phyloP scores from a whole-genome alignment of 2,888 invertebrate species.

The Cerastis rubricosa region DNA sequence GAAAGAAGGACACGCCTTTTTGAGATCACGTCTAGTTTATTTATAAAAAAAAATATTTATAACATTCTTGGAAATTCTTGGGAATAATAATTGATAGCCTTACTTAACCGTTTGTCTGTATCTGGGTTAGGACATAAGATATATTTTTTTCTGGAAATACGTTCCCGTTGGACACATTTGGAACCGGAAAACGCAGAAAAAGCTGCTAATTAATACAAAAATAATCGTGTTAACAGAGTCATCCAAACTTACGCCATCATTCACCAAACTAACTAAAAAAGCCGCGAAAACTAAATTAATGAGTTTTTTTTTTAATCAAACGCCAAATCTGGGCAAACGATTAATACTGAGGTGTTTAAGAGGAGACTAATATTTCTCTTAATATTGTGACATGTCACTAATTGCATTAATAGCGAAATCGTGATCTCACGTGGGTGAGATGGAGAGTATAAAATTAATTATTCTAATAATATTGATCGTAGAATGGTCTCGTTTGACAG shows the following conservation, averaged over 20 bases:
- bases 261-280: conserved; percentile 14
- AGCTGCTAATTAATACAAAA: no score
- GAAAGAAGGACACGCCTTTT: no score
- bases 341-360: conserved; percentile 36
- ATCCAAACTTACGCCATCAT: conserved; percentile 17
- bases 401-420: conserved; percentile 70
- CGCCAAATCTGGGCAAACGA: conserved; percentile 34
- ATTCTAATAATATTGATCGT: conserved; percentile 61
- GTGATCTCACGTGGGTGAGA: conserved; percentile 70
- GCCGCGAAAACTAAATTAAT: conserved; percentile 10
- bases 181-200: no score
- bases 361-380: conserved; percentile 64
- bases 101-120: no score
- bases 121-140: no score
- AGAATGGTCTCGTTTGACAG: conserved; percentile 59
- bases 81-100: no score
- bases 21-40: no score
- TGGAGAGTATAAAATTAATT: conserved; percentile 66
- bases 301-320: conserved; percentile 7
- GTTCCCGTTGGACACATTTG: no score
- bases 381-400: conserved; percentile 72
- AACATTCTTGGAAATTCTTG: no score
- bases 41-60: no score
- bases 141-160: no score
- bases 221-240: not conserved